Evolutionary conservation across 2,113 vertebrate species (phyloP).

Genomic region (Catharus bicknelli): DNA sequence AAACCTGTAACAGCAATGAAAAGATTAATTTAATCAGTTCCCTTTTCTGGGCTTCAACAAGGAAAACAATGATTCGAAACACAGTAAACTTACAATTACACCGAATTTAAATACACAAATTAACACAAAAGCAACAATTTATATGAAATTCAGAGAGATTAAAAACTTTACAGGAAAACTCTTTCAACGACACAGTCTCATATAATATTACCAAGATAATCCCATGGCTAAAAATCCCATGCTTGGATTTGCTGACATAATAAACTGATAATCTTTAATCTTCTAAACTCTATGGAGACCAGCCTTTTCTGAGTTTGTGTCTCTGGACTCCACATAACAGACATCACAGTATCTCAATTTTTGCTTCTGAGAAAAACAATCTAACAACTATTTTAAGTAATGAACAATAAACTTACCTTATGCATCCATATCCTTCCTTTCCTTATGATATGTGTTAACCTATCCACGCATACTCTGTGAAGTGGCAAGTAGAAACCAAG

Average conservation of each 20-base stretch:
- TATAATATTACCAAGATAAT: background rate
- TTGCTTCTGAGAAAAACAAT: background rate
- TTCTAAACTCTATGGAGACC: background rate
- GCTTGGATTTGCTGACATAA: background rate
- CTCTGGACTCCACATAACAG: background rate
- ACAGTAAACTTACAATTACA: background rate
- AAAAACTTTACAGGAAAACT: background rate
- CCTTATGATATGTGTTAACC: constrained; percentile 92
- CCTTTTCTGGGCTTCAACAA: background rate
- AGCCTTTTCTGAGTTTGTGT: background rate
- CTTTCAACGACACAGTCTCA: background rate
- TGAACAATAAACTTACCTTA: constrained; percentile 80
- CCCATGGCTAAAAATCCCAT: background rate
- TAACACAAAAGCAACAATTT: background rate
- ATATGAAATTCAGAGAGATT: background rate
- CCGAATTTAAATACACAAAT: background rate
- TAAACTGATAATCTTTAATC: background rate
- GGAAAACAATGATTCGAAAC: background rate
- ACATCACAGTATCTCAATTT: background rate
- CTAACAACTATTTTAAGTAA: background rate
- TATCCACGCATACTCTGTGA: constrained; percentile 92
- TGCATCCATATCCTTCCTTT: constrained; percentile 99
- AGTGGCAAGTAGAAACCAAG: constrained; percentile 93
- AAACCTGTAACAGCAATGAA: background rate
- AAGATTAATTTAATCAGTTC: background rate